Evolutionary conservation across 2,888 invertebrate species (phyloP).

Genomic region (Drosophila fulvimacula): DNA sequence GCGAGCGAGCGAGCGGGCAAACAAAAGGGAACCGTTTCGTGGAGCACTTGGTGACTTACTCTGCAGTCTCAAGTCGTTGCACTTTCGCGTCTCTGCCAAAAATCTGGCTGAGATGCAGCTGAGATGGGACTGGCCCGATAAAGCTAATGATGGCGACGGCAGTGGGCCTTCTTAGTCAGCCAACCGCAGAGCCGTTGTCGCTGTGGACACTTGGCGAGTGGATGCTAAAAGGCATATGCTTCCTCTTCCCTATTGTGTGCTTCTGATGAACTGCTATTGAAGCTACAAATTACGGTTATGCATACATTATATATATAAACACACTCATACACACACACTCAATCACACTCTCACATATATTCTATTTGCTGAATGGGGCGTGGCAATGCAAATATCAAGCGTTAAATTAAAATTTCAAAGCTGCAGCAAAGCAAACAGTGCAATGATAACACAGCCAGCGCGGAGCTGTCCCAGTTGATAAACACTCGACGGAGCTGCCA

Average conservation of each 20-base stretch:
- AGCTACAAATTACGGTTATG: conserved; percentile 76
- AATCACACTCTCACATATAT: not conserved
- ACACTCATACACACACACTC: not conserved
- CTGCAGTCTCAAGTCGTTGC: conserved; percentile 66
- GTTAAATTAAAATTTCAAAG: conserved; percentile 78
- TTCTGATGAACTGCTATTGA: conserved; percentile 76
- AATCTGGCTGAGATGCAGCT: conserved; percentile 36
- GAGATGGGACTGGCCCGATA: conserved; percentile 65
- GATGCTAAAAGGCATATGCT: conserved; percentile 54
- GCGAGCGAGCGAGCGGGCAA: conserved; percentile 59
- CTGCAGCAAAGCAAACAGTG: conserved; percentile 64
- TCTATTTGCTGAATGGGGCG: conserved; percentile 36
- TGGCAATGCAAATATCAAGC: conserved; percentile 64
- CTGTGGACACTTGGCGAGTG: conserved; percentile 63
- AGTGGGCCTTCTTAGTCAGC: conserved; percentile 63
- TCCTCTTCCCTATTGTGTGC: conserved; percentile 1
- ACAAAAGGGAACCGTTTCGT: conserved; percentile 69
- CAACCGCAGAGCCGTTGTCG: conserved; percentile 63
- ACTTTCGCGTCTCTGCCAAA: conserved; percentile 65
- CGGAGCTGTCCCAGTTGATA: conserved; percentile 43
- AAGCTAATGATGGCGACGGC: conserved; percentile 66
- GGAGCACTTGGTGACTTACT: conserved; percentile 36
- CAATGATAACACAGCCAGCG: conserved; percentile 59
- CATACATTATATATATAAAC: conserved; percentile 37
- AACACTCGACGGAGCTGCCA: conserved; percentile 35